Conservation (phyloP, 2,888 invertebrate species). For the Melinaea menophilus region DNA sequence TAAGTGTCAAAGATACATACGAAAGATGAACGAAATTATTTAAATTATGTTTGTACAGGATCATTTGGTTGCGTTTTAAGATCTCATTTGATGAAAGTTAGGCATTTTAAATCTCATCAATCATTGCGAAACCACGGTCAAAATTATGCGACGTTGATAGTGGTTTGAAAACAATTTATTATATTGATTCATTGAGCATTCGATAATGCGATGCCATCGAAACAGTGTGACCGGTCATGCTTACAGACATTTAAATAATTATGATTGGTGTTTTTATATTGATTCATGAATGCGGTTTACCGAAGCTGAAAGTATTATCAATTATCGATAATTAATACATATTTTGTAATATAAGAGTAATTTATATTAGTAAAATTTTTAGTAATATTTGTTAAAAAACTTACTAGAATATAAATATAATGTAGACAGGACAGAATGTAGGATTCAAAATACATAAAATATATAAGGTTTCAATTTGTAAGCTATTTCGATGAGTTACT, state of each 20-base stretch:
- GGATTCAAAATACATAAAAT: too few species aligned
- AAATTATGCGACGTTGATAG: slow-evolving; percentile 9
- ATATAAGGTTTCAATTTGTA: too few species aligned
- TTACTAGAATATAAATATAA: too few species aligned
- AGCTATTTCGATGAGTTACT: too few species aligned
- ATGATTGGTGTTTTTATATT: not conserved
- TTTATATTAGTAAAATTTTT: not conserved
- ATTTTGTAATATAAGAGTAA: not conserved
- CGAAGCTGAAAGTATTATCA: not conserved
- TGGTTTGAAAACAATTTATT: slow-evolving; percentile 22
- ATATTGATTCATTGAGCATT: slow-evolving; percentile 22
- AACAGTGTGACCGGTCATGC: slow-evolving; percentile 11
- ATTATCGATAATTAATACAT: not conserved
- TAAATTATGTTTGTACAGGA: slow-evolving; percentile 23
- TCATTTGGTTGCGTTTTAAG: slow-evolving; percentile 21
- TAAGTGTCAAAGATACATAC: too few species aligned
- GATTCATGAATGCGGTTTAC: not conserved
- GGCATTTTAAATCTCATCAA: slow-evolving; percentile 43
- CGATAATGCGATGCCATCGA: slow-evolving; percentile 19
- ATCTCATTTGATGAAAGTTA: slow-evolving; percentile 28
- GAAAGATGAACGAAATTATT: slow-evolving; percentile 15
- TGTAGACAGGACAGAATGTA: too few species aligned
- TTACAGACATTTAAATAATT: slow-evolving; percentile 4
- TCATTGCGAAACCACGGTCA: too few species aligned
- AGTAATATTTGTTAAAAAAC: not conserved